phyloP scores from a whole-genome alignment of 2,888 invertebrate genomes.

The Lochmaea crataegi region DNA sequence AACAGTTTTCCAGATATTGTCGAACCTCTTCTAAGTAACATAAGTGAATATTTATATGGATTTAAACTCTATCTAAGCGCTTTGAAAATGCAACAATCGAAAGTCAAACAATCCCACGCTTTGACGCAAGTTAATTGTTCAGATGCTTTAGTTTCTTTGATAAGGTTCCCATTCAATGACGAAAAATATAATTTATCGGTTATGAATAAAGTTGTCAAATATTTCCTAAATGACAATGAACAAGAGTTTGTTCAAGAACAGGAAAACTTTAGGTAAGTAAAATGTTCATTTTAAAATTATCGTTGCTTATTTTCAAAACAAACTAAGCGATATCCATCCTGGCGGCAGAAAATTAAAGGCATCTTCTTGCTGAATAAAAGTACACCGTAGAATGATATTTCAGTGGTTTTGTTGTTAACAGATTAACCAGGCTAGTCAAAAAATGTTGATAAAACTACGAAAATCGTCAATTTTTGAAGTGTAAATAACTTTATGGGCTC shows the following conservation, averaged over 20 bases:
- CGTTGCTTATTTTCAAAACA: too few relatives aligned
- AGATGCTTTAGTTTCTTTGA: constrained; percentile 62
- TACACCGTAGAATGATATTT: too few relatives aligned
- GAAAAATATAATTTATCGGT: constrained; percentile 14
- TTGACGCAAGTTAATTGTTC: constrained; percentile 3
- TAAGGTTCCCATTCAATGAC: constrained; percentile 68
- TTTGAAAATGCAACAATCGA: constrained; percentile 10
- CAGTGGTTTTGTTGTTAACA: too few relatives aligned
- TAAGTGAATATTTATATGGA: constrained; percentile 76
- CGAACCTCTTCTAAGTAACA: constrained; percentile 76
- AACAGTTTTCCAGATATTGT: constrained; percentile 84
- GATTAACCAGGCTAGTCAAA: too few relatives aligned
- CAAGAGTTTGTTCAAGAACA: constrained; percentile 44
- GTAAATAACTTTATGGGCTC: too few relatives aligned
- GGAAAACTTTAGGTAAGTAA: constrained; percentile 68
- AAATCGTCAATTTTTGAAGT: too few relatives aligned
- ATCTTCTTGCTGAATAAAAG: too few relatives aligned
- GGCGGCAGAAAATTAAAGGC: too few relatives aligned
- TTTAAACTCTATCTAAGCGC: constrained; percentile 67
- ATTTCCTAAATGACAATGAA: constrained; percentile 48
- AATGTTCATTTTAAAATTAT: too few relatives aligned
- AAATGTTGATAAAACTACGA: too few relatives aligned
- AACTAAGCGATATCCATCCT: too few relatives aligned
- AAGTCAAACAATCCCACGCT: constrained; percentile 1
- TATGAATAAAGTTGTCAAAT: constrained; percentile 51